Evolutionary conservation across 2,113 vertebrate species (phyloP).

Genomic region (Boulengeromyrus knoepffleri): DNA sequence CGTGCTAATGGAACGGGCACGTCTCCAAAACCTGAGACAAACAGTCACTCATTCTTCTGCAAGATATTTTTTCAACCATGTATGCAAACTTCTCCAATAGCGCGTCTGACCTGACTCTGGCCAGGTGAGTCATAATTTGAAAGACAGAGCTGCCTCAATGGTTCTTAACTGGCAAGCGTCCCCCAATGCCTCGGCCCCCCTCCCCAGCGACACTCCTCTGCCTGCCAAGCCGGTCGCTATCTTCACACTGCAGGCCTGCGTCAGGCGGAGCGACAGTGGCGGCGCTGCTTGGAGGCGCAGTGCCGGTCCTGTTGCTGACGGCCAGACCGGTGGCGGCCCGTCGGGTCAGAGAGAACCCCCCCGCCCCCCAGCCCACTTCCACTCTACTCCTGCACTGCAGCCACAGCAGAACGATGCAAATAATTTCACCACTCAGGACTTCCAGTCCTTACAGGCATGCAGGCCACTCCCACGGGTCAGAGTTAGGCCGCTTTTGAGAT

Average conservation of each 20-base stretch:
- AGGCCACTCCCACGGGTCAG: neutral
- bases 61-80: neutral
- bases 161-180: neutral
- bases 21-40: neutral
- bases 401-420: neutral
- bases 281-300: neutral
- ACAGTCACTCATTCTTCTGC: neutral
- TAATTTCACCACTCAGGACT: neutral
- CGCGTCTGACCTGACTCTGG: neutral
- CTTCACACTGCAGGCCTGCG: neutral
- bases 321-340: neutral
- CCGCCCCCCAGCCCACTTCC: neutral
- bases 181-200: neutral
- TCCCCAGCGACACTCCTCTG: neutral
- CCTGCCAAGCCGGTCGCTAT: neutral
- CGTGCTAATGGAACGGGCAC: neutral
- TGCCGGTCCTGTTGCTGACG: neutral
- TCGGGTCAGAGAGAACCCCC: neutral
- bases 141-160: neutral
- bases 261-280: neutral
- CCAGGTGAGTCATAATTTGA: neutral
- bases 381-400: too few relatives aligned
- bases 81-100: neutral
- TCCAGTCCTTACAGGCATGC: neutral
- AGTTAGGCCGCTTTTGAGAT: neutral